Conservation (phyloP, 2,888 invertebrate species). For the Heliconius ismenius region DNA sequence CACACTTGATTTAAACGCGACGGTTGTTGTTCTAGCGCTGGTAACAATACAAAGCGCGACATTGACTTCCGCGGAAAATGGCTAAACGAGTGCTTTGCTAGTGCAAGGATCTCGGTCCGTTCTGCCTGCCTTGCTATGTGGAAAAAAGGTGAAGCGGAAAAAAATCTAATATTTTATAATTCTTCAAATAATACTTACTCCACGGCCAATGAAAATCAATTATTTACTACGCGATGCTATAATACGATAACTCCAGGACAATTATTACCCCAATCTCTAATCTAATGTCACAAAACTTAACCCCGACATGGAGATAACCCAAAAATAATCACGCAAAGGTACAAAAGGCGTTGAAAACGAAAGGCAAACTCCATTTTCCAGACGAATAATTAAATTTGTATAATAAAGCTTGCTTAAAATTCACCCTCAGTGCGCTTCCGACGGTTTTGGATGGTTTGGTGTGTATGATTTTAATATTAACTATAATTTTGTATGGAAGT, state of each 20-base stretch:
- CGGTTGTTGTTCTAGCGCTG: too few relatives aligned
- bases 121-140: too few relatives aligned
- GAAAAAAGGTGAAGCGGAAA: too few relatives aligned
- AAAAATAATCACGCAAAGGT: constrained; percentile 46
- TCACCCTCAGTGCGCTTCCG: constrained; percentile 50
- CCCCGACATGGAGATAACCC: constrained; percentile 44
- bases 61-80: too few relatives aligned
- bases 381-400: constrained; percentile 48
- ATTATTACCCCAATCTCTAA: constrained; percentile 47
- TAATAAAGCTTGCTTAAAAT: constrained; percentile 51
- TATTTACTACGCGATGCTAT: not conserved
- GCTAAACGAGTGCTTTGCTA: too few relatives aligned
- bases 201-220: not conserved
- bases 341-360: constrained; percentile 46
- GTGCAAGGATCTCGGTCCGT: too few relatives aligned
- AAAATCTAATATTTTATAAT: too few relatives aligned
- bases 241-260: constrained; percentile 26
- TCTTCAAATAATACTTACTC: not conserved
- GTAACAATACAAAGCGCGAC: too few relatives aligned
- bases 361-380: constrained; percentile 53
- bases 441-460: constrained; percentile 37
- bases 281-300: constrained; percentile 50
- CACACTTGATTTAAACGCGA: too few relatives aligned
- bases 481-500: constrained; percentile 26
- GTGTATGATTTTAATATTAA: constrained; percentile 40